These are phyloP conservation scores for Drosophila robusta DNA, from an alignment of 2,888 invertebrate species.

Conservation along the genomic window DNA sequence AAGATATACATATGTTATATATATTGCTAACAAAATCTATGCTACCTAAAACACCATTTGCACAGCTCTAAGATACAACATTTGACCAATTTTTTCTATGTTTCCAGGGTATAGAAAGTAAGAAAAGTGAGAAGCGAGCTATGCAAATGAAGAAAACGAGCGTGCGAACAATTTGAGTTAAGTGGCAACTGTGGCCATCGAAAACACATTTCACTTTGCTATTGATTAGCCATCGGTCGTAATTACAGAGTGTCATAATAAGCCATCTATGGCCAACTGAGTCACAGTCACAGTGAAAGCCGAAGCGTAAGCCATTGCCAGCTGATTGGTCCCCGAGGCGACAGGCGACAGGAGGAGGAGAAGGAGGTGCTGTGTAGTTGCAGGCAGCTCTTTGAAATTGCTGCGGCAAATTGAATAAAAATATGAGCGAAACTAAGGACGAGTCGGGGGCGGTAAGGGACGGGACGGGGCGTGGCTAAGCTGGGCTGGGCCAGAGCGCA, in stretches of 20 bases:
- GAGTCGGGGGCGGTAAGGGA: not conserved
- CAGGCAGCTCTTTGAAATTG: constrained; percentile 56
- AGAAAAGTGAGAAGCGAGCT: too few species aligned
- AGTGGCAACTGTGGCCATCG: constrained; percentile 39
- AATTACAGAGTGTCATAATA: constrained; percentile 66
- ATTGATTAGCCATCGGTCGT: constrained; percentile 68
- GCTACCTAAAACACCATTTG: not conserved
- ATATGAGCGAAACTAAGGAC: constrained; percentile 47
- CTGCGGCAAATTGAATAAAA: constrained; percentile 76
- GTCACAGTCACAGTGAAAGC: constrained; percentile 3
- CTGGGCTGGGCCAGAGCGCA: constrained; percentile 12
- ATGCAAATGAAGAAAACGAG: constrained; percentile 45
- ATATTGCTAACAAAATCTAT: too few species aligned
- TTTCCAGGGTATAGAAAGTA: constrained; percentile 1
- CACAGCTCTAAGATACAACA: too few species aligned
- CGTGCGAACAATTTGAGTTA: constrained; percentile 23
- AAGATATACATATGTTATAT: too few species aligned
- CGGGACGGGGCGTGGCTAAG: constrained; percentile 46
- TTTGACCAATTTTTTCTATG: too few species aligned
- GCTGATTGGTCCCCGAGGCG: constrained; percentile 52
- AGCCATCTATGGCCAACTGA: constrained; percentile 40
- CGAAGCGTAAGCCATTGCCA: constrained; percentile 22
- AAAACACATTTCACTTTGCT: constrained; percentile 62
- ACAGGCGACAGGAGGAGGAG: constrained; percentile 5
- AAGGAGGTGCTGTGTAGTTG: constrained; percentile 4